Evolutionary conservation across 2,888 invertebrate species (phyloP).

Genomic region (Oxyteleia sp.): DNA sequence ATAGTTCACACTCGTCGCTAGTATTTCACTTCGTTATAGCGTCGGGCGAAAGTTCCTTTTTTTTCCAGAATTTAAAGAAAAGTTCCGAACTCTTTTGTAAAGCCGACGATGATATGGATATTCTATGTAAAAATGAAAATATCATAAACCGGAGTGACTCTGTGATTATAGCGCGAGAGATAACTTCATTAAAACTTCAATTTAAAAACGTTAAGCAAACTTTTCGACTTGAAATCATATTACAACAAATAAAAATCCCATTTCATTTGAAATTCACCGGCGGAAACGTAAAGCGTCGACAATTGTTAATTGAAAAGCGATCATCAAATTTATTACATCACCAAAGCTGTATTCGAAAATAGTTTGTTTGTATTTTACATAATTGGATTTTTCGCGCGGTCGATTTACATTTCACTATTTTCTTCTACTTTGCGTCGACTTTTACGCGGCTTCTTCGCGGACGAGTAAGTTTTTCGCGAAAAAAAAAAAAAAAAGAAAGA

Average conservation of each 20-base stretch:
- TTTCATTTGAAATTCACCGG: background rate
- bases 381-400: constrained; percentile 27
- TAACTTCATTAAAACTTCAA: background rate
- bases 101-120: no score
- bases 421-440: constrained; percentile 38
- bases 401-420: constrained; percentile 52
- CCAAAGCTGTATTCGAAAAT: background rate
- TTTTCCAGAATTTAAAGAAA: no score
- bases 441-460: constrained; percentile 18
- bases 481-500: no score
- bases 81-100: no score
- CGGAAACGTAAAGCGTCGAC: background rate
- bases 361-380: background rate
- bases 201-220: background rate
- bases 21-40: no score
- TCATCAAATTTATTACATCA: background rate
- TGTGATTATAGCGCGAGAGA: background rate
- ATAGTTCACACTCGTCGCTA: no score
- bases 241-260: background rate
- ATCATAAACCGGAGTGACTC: background rate
- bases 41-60: no score
- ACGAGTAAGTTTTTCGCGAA: constrained; percentile 48
- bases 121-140: background rate
- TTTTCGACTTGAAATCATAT: background rate
- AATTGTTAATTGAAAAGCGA: no score